Percentiles rank a stretch among this genome's conserved stretches.
These are phyloP conservation scores for Apoda limacodes DNA, from an alignment of 2,888 invertebrate genomes.

Conservation along the genomic window DNA sequence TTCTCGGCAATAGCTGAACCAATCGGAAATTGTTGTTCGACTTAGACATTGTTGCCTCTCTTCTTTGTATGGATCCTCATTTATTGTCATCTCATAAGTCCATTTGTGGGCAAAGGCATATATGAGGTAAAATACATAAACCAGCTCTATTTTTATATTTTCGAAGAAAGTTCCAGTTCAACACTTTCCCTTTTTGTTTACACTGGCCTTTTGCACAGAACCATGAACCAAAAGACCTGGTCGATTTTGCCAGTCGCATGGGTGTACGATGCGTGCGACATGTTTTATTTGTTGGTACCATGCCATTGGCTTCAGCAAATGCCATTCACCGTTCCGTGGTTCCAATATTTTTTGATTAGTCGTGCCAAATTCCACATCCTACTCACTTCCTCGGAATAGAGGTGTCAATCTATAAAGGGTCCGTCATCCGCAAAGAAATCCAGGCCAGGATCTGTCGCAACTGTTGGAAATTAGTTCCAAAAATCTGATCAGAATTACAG, in stretches of 20 bases:
- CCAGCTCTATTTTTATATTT: slow-evolving; percentile 8
- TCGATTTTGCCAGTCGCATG: background rate
- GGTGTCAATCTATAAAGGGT: no score
- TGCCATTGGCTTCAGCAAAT: background rate
- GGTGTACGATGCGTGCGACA: background rate
- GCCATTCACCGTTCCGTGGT: background rate
- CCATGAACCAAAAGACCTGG: background rate
- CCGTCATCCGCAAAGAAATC: no score
- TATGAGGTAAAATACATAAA: slow-evolving; percentile 9
- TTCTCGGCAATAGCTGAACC: slow-evolving; percentile 19
- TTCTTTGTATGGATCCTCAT: slow-evolving; percentile 3
- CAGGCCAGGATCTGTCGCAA: no score
- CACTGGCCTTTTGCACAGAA: background rate
- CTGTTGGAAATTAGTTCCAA: no score
- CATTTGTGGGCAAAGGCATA: slow-evolving; percentile 5
- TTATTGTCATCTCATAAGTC: slow-evolving; percentile 1
- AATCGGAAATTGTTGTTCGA: slow-evolving; percentile 6
- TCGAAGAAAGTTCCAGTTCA: slow-evolving; percentile 11
- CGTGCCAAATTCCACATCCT: background rate
- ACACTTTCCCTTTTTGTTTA: background rate
- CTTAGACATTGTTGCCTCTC: slow-evolving; percentile 2
- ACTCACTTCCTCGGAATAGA: background rate
- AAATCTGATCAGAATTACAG: no score
- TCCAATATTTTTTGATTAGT: background rate
- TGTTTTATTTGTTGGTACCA: background rate